Conservation (phyloP, 2,888 invertebrate species). For the Phrixothrix hirtus region DNA sequence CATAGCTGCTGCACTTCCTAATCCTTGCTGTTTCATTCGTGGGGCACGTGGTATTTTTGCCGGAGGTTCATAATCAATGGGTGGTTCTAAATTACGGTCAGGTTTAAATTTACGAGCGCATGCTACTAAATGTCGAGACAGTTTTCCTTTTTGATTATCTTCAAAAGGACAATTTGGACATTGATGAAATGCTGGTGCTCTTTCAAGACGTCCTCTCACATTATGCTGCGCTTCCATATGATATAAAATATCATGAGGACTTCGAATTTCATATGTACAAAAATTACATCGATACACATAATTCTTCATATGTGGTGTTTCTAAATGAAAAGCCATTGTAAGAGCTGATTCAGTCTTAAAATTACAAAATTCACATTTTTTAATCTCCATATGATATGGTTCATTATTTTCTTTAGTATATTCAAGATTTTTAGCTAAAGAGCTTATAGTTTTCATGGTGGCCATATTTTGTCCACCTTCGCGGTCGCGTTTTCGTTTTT, state of each 20-base stretch:
- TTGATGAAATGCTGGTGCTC: slow-evolving; percentile 85
- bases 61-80: slow-evolving; percentile 90
- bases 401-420: slow-evolving; percentile 85
- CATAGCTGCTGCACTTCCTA: slow-evolving; percentile 45
- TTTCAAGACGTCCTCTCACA: slow-evolving; percentile 78
- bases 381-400: slow-evolving; percentile 72
- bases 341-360: slow-evolving; percentile 86
- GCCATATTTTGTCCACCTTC: slow-evolving; percentile 68
- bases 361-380: slow-evolving; percentile 85
- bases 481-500: slow-evolving; percentile 80
- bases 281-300: slow-evolving; percentile 75
- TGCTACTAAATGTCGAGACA: slow-evolving; percentile 83
- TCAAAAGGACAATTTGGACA: slow-evolving; percentile 94
- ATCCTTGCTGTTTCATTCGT: slow-evolving; percentile 52
- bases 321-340: slow-evolving; percentile 84
- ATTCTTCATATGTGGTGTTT: slow-evolving; percentile 89
- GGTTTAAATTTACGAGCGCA: slow-evolving; percentile 90
- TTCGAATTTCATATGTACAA: slow-evolving; percentile 78
- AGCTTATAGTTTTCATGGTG: slow-evolving; percentile 78
- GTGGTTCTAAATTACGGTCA: slow-evolving; percentile 83
- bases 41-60: slow-evolving; percentile 85
- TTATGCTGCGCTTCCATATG: slow-evolving; percentile 93
- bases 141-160: slow-evolving; percentile 88
- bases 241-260: slow-evolving; percentile 84
- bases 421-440: slow-evolving; percentile 82